Base-by-base conservation (phyloP, 2,888 invertebrate species). In the Leucoma salicis region DNA sequence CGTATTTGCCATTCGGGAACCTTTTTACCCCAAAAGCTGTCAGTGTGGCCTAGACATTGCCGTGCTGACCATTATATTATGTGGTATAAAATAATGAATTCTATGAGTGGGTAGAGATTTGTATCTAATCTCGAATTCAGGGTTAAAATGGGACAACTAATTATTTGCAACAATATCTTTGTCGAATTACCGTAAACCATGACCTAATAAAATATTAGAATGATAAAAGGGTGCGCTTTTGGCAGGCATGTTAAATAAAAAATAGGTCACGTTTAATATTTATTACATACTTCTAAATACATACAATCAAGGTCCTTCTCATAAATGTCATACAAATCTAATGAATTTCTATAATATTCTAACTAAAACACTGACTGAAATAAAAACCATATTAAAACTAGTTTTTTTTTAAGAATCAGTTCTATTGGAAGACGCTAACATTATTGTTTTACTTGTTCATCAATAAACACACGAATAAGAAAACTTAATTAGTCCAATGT, bases 221-320 rank as follows among this genome's bases (percentile, higher is more conserved):
- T 27, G 12, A 27, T 27, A n/a, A 11, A 27, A 11, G 8, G n/a
- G 12, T 6, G 15, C n/a, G n/a, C n/a, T n/a, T n/a, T n/a, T n/a
- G n/a, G 14, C 8, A 37, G 27, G n/a, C 12, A 1, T 25, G 14
- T 25, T 18, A 32, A 56, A 66, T 58, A 63, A 74, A 64, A 66
- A 62, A 65, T 43, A 54, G 55, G 66, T 70, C 66, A 74, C 70
- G 63, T 75, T 81, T 77, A 82, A 70, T 77, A 77, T 87, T 89
- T 89, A 88, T 86, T 88, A 74, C 71, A 79, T 79, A 74, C 79
- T 82, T 76, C 79, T 82, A 85, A 75, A 72, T 73, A 78, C 78
- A 72, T 82, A 88, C 87, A 85, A 69, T 84, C 86, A 81, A 82
- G 69, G 73, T 79, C 82, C 81, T 66, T 78, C 78, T 75, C 73